phyloP scores from a whole-genome alignment of 2,113 vertebrate genomes.

The Noturus placidus region DNA sequence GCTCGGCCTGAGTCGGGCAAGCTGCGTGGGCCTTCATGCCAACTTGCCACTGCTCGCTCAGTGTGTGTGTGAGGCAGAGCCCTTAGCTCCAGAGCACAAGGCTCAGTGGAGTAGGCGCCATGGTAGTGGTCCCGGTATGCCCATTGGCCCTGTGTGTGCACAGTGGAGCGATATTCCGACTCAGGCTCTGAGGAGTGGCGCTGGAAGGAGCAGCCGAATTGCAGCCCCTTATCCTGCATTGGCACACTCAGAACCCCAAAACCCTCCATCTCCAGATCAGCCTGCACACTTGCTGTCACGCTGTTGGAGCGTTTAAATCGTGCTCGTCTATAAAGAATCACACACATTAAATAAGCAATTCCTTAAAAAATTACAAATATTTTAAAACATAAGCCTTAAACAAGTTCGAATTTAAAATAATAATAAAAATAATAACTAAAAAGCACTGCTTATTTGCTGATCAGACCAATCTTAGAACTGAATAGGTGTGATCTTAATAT shows the following conservation, averaged over 20 bases:
- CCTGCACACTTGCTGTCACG: slow-evolving; percentile 94
- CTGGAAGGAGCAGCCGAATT: slow-evolving; percentile 96
- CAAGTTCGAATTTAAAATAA: too few species aligned
- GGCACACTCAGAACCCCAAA: slow-evolving; percentile 80
- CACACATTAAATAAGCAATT: neutral
- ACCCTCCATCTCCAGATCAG: slow-evolving; percentile 93
- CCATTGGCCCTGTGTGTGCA: slow-evolving; percentile 98
- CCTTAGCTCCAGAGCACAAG: slow-evolving; percentile 70
- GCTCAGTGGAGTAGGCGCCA: slow-evolving; percentile 78
- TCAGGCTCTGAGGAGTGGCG: slow-evolving; percentile 92
- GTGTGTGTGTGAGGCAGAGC: slow-evolving; percentile 70
- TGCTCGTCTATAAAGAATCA: slow-evolving; percentile 76
- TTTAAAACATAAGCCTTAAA: neutral
- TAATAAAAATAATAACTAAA: too few species aligned
- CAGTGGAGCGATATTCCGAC: slow-evolving; percentile 88
- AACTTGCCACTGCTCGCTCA: slow-evolving; percentile 80
- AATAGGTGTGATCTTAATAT: neutral
- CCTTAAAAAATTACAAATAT: neutral
- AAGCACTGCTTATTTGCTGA: neutral
- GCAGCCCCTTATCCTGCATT: slow-evolving; percentile 93
- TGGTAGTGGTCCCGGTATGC: slow-evolving; percentile 93
- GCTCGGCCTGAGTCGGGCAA: slow-evolving; percentile 91
- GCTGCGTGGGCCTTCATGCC: slow-evolving; percentile 86
- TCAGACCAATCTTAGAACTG: neutral
- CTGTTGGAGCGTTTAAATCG: slow-evolving; percentile 99